phyloP scores from a whole-genome alignment of 2,888 invertebrate genomes.

The Dyspetes luteomarginatus region DNA sequence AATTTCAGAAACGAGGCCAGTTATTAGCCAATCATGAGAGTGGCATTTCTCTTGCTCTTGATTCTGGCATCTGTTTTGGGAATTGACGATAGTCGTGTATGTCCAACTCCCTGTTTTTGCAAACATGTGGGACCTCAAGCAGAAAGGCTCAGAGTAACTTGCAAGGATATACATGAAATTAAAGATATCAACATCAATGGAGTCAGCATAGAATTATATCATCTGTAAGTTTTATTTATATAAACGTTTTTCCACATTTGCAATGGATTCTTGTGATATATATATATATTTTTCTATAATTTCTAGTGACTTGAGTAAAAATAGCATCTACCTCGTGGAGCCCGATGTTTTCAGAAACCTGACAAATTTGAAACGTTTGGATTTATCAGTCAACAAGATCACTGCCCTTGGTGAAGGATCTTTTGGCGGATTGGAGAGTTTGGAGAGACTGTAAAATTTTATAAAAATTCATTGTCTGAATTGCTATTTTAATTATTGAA shows the following conservation, averaged over 20 bases:
- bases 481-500: slow-evolving; percentile 27
- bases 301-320: slow-evolving; percentile 87
- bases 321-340: slow-evolving; percentile 85
- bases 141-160: slow-evolving; percentile 87
- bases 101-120: slow-evolving; percentile 86
- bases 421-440: slow-evolving; percentile 88
- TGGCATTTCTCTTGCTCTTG: slow-evolving; percentile 72
- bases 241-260: slow-evolving; percentile 18
- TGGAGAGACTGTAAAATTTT: slow-evolving; percentile 88
- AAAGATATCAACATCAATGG: slow-evolving; percentile 87
- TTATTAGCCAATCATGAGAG: slow-evolving; percentile 69
- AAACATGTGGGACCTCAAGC: slow-evolving; percentile 85
- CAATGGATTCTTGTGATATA: background rate
- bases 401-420: slow-evolving; percentile 88
- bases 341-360: slow-evolving; percentile 77
- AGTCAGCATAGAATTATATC: slow-evolving; percentile 86
- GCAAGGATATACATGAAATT: slow-evolving; percentile 86
- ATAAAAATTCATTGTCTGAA: background rate
- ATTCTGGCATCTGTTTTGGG: slow-evolving; percentile 71
- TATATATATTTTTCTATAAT: too few relatives aligned
- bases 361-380: slow-evolving; percentile 85
- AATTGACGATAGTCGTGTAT: slow-evolving; percentile 77
- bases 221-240: slow-evolving; percentile 85
- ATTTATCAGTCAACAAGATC: slow-evolving; percentile 88
- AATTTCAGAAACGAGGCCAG: slow-evolving; percentile 49